phyloP scores from a whole-genome alignment of 2,797 vertebrate species.

The Characodon lateralis region DNA sequence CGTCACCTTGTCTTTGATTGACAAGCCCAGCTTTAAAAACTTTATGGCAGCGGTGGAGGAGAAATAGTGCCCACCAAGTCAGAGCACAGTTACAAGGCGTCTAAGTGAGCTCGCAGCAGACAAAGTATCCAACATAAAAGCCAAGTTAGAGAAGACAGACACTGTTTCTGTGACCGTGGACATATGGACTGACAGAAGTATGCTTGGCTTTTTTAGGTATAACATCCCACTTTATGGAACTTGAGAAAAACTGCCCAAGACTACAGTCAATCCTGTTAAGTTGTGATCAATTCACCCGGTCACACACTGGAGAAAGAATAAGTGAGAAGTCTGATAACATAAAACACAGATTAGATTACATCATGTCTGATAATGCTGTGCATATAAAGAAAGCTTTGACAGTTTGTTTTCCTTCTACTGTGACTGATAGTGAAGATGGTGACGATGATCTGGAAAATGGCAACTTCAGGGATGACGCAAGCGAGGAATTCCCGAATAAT shows the following conservation, averaged over 20 bases:
- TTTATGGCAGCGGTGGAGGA: no score
- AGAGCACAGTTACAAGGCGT: slow-evolving; percentile 3
- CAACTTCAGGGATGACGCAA: slow-evolving; percentile 20
- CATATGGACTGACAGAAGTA: slow-evolving; percentile 34
- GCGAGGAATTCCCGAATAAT: slow-evolving; percentile 16
- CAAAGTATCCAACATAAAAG: slow-evolving; percentile 21
- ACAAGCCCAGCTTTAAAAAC: no score
- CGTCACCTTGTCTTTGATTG: no score
- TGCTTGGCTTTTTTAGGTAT: slow-evolving; percentile 31
- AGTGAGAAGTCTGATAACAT: slow-evolving; percentile 16
- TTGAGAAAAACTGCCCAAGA: slow-evolving; percentile 8
- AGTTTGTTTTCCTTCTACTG: slow-evolving; percentile 19
- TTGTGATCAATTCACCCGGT: slow-evolving; percentile 24
- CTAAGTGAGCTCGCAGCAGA: slow-evolving; percentile 32
- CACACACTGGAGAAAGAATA: slow-evolving; percentile 38
- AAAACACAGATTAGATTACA: background rate
- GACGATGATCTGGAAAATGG: slow-evolving; percentile 25
- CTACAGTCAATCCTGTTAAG: slow-evolving; percentile 28
- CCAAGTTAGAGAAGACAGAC: slow-evolving; percentile 23
- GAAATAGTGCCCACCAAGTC: no score
- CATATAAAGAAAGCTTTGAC: slow-evolving; percentile 34
- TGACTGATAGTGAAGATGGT: slow-evolving; percentile 10
- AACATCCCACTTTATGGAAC: slow-evolving; percentile 35
- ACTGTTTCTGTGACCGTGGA: slow-evolving; percentile 33
- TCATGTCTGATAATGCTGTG: background rate